These are phyloP conservation scores for Pelecanoides urinatrix DNA, from an alignment of 2,113 vertebrate genomes.

Conservation along the genomic window DNA sequence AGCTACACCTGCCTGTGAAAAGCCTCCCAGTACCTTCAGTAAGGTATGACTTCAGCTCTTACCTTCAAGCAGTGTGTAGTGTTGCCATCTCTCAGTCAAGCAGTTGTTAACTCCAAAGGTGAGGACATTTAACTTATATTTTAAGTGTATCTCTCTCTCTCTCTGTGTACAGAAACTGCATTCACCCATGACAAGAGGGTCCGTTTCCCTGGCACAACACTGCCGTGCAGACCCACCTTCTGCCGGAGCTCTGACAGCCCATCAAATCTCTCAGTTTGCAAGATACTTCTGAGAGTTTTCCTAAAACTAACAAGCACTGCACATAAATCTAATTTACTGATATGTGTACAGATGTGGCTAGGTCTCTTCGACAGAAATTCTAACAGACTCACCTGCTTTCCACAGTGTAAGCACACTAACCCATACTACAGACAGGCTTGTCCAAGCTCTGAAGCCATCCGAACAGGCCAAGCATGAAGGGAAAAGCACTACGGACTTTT, in stretches of 20 bases:
- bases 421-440: neutral
- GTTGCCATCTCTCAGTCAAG: neutral
- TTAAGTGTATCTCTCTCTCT: too few species aligned
- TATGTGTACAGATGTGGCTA: neutral
- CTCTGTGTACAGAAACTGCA: neutral
- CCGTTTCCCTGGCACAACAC: neutral
- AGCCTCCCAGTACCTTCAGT: neutral
- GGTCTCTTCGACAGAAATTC: neutral
- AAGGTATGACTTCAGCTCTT: neutral
- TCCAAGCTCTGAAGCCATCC: neutral
- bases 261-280: neutral
- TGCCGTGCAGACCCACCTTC: rapidly evolving
- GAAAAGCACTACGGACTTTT: neutral
- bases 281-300: neutral
- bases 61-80: neutral
- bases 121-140: neutral
- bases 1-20: neutral
- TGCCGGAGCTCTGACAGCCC: neutral
- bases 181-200: neutral
- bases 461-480: neutral
- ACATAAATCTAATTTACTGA: neutral
- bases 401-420: neutral
- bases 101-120: neutral
- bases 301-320: neutral
- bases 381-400: neutral